Evolutionary conservation across 2,888 invertebrate genomes (phyloP).

Genomic region (Trissolcus brochymenae): DNA sequence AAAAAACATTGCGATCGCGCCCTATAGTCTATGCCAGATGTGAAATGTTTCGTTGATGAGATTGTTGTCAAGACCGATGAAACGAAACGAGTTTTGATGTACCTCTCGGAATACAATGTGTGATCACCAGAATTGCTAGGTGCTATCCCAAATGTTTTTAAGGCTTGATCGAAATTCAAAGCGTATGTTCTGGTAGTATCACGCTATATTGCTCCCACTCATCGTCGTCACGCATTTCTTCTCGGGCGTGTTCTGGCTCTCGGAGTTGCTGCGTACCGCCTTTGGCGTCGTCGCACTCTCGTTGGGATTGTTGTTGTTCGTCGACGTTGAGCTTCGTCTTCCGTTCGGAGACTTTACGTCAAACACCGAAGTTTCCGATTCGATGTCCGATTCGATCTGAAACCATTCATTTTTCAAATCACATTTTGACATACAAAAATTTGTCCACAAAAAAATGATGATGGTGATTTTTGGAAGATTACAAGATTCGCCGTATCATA

Average conservation of each 20-base stretch:
- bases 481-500: too few relatives aligned
- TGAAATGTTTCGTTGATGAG: too few relatives aligned
- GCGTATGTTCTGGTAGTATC: constrained; percentile 76
- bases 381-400: constrained; percentile 81
- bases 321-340: constrained; percentile 77
- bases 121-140: constrained; percentile 70
- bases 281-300: constrained; percentile 73
- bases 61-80: too few relatives aligned
- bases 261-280: constrained; percentile 78
- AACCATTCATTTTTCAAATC: constrained; percentile 55
- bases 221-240: constrained; percentile 79
- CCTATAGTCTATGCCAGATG: too few relatives aligned
- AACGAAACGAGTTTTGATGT: constrained; percentile 28
- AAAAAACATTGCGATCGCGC: constrained; percentile 8
- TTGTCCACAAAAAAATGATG: too few relatives aligned
- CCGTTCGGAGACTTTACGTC: constrained; percentile 78
- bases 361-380: constrained; percentile 81
- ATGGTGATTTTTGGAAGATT: too few relatives aligned
- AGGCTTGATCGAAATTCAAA: constrained; percentile 72
- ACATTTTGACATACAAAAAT: neutral
- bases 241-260: constrained; percentile 78
- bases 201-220: constrained; percentile 80
- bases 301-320: constrained; percentile 78
- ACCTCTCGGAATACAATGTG: constrained; percentile 28
- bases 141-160: constrained; percentile 71